Evolutionary conservation across 2,113 vertebrate genomes (phyloP).

Genomic region (Sinocyclocheilus grahami): DNA sequence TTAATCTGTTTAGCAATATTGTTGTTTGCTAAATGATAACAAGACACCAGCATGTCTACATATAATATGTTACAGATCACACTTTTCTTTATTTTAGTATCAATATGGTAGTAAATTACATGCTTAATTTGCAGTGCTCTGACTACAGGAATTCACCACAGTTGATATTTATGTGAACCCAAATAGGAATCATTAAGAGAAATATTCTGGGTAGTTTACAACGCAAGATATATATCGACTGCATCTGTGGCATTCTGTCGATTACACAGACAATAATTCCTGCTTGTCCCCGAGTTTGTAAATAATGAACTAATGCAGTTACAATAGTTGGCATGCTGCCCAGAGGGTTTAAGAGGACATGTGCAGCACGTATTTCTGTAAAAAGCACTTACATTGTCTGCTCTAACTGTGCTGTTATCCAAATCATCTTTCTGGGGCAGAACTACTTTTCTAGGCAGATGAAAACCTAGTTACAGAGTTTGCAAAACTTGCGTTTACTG

Average conservation of each 20-base stretch:
- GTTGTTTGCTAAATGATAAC: too few relatives aligned
- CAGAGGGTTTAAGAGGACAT: background rate
- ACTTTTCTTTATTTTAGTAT: too few relatives aligned
- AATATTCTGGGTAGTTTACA: too few relatives aligned
- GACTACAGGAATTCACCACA: background rate
- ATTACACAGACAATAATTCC: background rate
- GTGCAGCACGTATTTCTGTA: background rate
- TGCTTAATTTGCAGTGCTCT: background rate
- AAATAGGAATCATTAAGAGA: too few relatives aligned
- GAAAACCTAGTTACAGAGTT: too few relatives aligned
- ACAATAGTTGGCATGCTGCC: background rate
- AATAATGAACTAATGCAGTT: slow-evolving; percentile 4
- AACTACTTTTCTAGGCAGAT: background rate
- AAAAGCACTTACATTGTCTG: background rate
- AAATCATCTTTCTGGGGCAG: background rate
- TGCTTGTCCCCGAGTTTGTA: background rate
- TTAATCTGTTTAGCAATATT: too few relatives aligned
- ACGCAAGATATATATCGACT: background rate
- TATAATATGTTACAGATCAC: too few relatives aligned
- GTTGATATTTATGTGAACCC: background rate
- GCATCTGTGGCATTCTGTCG: slow-evolving; percentile 3
- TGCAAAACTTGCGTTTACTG: background rate
- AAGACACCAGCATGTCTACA: too few relatives aligned
- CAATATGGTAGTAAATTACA: too few relatives aligned
- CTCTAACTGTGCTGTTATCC: background rate